Evolutionary conservation across 2,888 invertebrate species (phyloP).

Genomic region (Anodontia alba): DNA sequence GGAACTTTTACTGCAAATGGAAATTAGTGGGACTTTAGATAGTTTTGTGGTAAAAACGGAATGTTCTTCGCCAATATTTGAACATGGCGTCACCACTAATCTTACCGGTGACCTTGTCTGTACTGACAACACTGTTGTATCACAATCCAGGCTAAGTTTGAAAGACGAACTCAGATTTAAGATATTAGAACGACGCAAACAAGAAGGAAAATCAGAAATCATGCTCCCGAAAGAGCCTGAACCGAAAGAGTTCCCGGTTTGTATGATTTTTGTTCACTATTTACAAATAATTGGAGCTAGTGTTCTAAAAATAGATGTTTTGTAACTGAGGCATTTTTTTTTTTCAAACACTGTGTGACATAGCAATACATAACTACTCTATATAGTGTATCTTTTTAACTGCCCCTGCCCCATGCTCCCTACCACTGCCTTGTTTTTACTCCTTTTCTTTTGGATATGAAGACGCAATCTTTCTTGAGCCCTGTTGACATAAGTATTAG

Average conservation of each 20-base stretch:
- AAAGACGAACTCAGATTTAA: slow-evolving; percentile 29
- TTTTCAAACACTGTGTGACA: no score
- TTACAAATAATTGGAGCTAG: no score
- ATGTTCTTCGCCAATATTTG: background rate
- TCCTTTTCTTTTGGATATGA: no score
- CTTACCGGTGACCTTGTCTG: background rate
- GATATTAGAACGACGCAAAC: slow-evolving; percentile 26
- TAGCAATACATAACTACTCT: no score
- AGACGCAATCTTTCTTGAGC: no score
- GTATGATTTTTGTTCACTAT: no score
- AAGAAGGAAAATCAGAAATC: slow-evolving; percentile 25
- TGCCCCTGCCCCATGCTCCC: no score
- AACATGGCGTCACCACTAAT: background rate
- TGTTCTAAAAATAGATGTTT: background rate
- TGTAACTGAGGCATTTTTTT: background rate
- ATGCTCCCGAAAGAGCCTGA: slow-evolving; percentile 15
- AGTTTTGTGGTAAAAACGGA: background rate
- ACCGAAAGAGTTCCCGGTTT: slow-evolving; percentile 15
- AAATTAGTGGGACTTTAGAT: background rate
- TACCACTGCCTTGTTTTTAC: no score
- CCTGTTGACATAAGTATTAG: no score
- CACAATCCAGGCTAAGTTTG: background rate
- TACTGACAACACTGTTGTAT: background rate
- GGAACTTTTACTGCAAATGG: no score
- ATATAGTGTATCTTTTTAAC: no score